Conservation (phyloP, 2,797 vertebrate species). For the Cacajao melanocephalus region DNA sequence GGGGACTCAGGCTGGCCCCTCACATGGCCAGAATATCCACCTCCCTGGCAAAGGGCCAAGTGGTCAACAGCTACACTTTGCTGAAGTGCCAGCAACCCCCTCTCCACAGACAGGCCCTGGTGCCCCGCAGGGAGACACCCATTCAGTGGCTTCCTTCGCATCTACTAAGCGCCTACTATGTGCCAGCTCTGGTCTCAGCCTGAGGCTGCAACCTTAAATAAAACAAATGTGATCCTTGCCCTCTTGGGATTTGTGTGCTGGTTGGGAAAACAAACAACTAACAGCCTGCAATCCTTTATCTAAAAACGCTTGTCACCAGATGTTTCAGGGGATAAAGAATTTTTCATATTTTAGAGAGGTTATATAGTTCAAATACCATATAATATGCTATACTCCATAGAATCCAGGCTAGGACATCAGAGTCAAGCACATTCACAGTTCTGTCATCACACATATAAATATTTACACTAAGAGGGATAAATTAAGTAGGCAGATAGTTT, state of each 20-base stretch:
- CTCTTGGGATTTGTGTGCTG: neutral
- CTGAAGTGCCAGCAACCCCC: neutral
- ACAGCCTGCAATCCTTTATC: neutral
- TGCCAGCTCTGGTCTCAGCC: neutral
- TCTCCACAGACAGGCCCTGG: neutral
- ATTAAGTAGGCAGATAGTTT: neutral
- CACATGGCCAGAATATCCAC: neutral
- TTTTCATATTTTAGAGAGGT: neutral
- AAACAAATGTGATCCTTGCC: neutral
- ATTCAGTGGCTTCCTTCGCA: neutral
- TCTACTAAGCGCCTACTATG: neutral
- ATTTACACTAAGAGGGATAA: neutral
- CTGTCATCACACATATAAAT: neutral
- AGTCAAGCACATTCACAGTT: neutral
- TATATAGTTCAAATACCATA: neutral
- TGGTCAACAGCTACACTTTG: neutral
- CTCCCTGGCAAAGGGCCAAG: neutral
- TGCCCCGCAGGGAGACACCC: neutral
- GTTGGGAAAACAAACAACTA: neutral
- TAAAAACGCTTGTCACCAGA: neutral
- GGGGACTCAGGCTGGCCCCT: neutral
- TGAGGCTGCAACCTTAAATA: neutral
- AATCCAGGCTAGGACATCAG: neutral
- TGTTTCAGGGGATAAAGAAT: neutral
- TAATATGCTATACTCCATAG: neutral